Conservation (phyloP, 2,888 invertebrate species). For the Hirudinaria manillensis region DNA sequence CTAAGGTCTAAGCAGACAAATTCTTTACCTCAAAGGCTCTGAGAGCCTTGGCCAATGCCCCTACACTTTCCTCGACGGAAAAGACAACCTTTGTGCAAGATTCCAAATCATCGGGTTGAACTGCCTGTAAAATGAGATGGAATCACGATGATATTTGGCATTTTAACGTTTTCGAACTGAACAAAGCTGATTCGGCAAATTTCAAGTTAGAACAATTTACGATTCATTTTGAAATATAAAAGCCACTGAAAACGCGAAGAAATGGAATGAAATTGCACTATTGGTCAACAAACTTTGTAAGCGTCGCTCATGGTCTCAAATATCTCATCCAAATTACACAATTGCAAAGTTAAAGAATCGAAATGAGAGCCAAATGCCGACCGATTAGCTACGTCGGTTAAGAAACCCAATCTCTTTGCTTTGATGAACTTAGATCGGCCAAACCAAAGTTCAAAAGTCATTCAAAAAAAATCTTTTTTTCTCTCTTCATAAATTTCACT, state of each 20-base stretch:
- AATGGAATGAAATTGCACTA: too few relatives aligned
- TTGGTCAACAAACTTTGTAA: too few relatives aligned
- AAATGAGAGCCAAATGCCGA: too few relatives aligned
- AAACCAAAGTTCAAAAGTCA: background rate
- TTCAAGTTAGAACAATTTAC: too few relatives aligned
- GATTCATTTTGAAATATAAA: too few relatives aligned
- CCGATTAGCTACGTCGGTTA: background rate
- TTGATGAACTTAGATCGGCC: too few relatives aligned
- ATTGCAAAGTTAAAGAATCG: too few relatives aligned
- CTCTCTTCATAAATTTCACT: too few relatives aligned
- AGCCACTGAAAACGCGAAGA: too few relatives aligned
- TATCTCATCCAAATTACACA: too few relatives aligned
- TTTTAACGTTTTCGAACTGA: background rate
- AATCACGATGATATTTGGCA: background rate
- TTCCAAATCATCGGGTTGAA: conserved; percentile 41
- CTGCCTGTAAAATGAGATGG: background rate
- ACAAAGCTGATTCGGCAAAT: background rate
- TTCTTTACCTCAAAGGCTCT: conserved; percentile 74
- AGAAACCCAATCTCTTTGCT: too few relatives aligned
- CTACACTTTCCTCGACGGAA: conserved; percentile 74
- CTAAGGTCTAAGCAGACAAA: background rate
- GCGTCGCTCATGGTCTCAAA: too few relatives aligned
- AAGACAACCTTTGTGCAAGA: conserved; percentile 49
- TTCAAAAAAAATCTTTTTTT: background rate
- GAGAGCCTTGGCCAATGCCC: conserved; percentile 78